Base-by-base conservation (phyloP, 2,888 invertebrate species). In the Ophion slaviceki region DNA sequence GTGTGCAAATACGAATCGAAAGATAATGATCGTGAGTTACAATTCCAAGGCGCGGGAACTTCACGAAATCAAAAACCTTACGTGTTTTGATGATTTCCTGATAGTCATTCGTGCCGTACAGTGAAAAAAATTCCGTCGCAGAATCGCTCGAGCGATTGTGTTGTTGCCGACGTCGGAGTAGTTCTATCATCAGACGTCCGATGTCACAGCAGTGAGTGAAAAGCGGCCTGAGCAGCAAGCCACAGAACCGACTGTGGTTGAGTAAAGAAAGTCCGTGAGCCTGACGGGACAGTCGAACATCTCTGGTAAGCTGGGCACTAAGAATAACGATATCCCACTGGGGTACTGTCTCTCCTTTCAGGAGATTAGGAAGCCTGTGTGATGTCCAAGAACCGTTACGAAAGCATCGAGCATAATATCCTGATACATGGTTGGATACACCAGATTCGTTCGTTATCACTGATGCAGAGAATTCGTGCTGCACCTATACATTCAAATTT, bases 51-150 rank as follows among this genome's bases (percentile, higher is more conserved):
- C 75, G 81, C 47, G 45, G 59, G 61, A 68, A 81, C 14, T 36
- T 64, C 36, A 20, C 4, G 40, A 24, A 28, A 53, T 20, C 11
- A 5, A 57, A 24, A 72, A 59, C 71, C 76, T 82, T 76, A 72
- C 77, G 14, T 32, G 66, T 59, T 77, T 72, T 83, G 81, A 90
- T 91, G 89, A 86, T 89, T 88, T 87, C 91, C 91, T 90, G 91
- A 90, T 91, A 89, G 88, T 88, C 86, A 90, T 89, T 89, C 89
- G 87, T 88, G 89, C 88, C 70, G 88, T 87, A 87, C 87, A 86
- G 89, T 87, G 89, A 89, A 90, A 91, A 91, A 91, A 91, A 90
- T 67, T 67, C 40, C 59, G 61, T 17, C 28, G 57, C 64, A 17
- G 62, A 36, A 57, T n/a, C 32, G 47, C 28, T 53, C 67, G 47